Percentiles rank a stretch among this genome's conserved stretches.
Conservation (phyloP, 2,888 invertebrate genomes). For the Drosophila merina region DNA sequence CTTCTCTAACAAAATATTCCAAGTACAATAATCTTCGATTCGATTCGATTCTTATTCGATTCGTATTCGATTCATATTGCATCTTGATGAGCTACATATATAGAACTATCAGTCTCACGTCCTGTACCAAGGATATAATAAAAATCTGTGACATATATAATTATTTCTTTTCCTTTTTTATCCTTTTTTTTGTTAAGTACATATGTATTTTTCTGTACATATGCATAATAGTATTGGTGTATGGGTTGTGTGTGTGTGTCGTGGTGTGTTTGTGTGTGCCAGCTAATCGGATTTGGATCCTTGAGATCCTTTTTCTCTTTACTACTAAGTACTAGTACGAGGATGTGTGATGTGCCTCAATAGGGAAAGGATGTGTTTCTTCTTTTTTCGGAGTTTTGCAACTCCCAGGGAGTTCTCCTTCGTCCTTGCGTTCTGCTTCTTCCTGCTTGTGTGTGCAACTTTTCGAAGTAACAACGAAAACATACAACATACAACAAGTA, state of each 20-base stretch:
- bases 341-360: background rate
- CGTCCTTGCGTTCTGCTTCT: too few species aligned
- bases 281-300: conserved; percentile 3
- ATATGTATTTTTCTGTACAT: conserved; percentile 43
- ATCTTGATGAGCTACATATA: conserved; percentile 70
- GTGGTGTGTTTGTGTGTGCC: conserved; percentile 17
- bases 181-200: conserved; percentile 33
- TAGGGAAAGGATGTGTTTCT: background rate
- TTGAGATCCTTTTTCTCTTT: background rate
- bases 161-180: conserved; percentile 6
- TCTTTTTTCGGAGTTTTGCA: background rate
- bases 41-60: background rate
- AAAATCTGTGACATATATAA: conserved; percentile 49
- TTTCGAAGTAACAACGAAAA: conserved; percentile 44
- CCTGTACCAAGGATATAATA: conserved; percentile 73
- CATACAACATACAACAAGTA: conserved; percentile 45
- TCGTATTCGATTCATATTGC: background rate
- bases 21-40: conserved; percentile 56
- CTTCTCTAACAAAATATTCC: conserved; percentile 52
- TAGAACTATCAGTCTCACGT: conserved; percentile 82
- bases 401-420: background rate
- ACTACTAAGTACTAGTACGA: background rate
- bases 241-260: background rate
- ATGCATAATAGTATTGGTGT: conserved; percentile 20
- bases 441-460: conserved; percentile 14